Evolutionary conservation across 2,797 vertebrate genomes (phyloP), one percentile per base, ranked within the genome.

Genomic region (Helarctos malayanus): DNA sequence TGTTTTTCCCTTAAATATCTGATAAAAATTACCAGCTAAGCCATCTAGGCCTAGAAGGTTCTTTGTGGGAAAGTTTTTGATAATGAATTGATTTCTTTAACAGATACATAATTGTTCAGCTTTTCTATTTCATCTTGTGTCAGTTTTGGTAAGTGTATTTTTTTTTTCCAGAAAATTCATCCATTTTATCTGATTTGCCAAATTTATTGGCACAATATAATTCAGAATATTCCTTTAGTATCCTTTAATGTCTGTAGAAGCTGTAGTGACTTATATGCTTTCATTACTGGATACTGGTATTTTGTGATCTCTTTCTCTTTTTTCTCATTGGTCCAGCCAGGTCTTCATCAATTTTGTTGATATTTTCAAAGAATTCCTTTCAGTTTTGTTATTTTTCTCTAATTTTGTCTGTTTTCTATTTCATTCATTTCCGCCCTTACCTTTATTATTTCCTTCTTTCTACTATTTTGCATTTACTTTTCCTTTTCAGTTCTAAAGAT

Each of bases 361-460:
- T 63, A 83, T 79, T 79, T 88, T 88, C 78, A 93, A 83, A 83
- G n/a, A 87, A 88, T 14, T 91, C 16, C 32, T 95, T 85, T 95
- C 52, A 47, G 45, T 19, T 73, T 88, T 88, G 25, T 69, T 68
- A 80, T 79, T 94, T 87, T 84, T 95, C 65, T 69, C 83, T 91
- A 79, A n/a, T 63, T 95, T 88, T 88, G 9, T 73, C 80, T 88
- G 18, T 65, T 80, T 91, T 83, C 47, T 65, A 91, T 52, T 87
- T 88, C n/a, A 91, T 65, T 95, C 38, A 84, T 52, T 94, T 91
- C 69, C 71, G 12, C 27, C 78, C 27, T n/a, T 63, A 29, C n/a
- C 52, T 90, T 93, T 93, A 84, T 63, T 63, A 85, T 90, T 76
- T 93, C n/a, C 59, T 71, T 83, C 78, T 83, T 91, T 78, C 76